Conservation (phyloP, 2,797 vertebrate genomes). For the Syngnathus acus region DNA sequence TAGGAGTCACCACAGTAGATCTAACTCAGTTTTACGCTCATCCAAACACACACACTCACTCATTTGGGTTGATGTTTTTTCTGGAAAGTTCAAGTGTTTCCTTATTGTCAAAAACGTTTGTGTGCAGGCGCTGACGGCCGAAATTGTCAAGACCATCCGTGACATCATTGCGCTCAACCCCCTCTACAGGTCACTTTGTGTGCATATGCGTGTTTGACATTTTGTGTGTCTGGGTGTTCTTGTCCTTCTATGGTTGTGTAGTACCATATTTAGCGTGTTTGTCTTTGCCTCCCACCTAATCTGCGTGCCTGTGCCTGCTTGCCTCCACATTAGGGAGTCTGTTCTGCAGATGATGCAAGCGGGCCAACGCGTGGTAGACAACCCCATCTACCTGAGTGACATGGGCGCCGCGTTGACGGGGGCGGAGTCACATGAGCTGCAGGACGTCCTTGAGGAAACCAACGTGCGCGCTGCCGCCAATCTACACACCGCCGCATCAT, state of each 20-base stretch:
- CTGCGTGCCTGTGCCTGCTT: constrained; percentile 5
- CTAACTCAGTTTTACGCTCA: too few species aligned
- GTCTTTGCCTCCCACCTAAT: neutral
- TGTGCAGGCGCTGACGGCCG: constrained; percentile 84
- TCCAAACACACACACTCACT: neutral
- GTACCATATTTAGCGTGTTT: too few species aligned
- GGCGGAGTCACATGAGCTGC: constrained; percentile 89
- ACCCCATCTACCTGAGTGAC: constrained; percentile 96
- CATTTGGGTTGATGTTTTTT: too few species aligned
- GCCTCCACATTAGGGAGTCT: constrained; percentile 74
- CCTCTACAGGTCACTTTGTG: constrained; percentile 78
- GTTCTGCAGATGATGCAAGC: constrained; percentile 99
- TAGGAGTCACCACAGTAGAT: too few species aligned
- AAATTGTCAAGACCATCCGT: constrained; percentile 97
- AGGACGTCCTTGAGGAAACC: constrained; percentile 91
- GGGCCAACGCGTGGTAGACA: constrained; percentile 94
- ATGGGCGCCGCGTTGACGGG: constrained; percentile 96
- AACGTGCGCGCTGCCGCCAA: constrained; percentile 68
- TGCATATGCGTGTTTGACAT: neutral
- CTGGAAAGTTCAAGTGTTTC: neutral
- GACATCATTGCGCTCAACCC: constrained; percentile 98
- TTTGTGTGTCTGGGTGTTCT: neutral
- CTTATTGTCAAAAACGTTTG: neutral
- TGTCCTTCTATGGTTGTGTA: too few species aligned
- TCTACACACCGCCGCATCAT: too few species aligned